phyloP scores from a whole-genome alignment of 2,797 vertebrate species.

The Gephyroberyx darwinii region DNA sequence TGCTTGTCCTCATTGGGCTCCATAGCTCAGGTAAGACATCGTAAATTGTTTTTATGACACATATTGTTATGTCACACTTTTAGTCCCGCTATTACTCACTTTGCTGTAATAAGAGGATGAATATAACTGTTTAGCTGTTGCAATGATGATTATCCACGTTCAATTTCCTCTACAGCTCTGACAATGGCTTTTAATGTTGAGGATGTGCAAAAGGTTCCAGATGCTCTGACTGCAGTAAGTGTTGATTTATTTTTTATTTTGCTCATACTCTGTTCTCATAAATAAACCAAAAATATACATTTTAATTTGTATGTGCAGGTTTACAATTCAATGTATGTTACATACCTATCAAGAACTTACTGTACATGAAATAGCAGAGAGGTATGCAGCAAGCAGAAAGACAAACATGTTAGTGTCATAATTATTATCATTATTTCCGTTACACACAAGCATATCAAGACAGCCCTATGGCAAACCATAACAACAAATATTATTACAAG shows the following conservation, averaged over 20 bases:
- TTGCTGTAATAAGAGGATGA: not conserved
- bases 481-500: too few species aligned
- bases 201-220: conserved; percentile 35
- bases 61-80: too few species aligned
- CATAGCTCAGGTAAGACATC: conserved; percentile 60
- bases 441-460: too few species aligned
- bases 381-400: too few species aligned
- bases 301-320: not conserved
- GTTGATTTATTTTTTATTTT: conserved; percentile 1
- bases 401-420: too few species aligned
- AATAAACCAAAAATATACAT: not conserved
- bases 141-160: not conserved
- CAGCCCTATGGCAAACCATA: too few species aligned
- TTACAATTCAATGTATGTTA: not conserved
- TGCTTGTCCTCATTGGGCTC: conserved; percentile 59
- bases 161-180: conserved; percentile 47
- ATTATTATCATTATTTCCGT: too few species aligned
- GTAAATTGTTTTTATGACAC: not conserved
- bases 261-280: not conserved
- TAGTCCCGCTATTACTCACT: too few species aligned
- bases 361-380: too few species aligned
- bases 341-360: not conserved
- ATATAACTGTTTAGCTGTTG: not conserved
- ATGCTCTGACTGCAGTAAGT: conserved; percentile 41
- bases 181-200: conserved; percentile 17